These are phyloP conservation scores for Ptycholaimellus sp. DNA, from an alignment of 2,888 invertebrate species.

Conservation along the genomic window DNA sequence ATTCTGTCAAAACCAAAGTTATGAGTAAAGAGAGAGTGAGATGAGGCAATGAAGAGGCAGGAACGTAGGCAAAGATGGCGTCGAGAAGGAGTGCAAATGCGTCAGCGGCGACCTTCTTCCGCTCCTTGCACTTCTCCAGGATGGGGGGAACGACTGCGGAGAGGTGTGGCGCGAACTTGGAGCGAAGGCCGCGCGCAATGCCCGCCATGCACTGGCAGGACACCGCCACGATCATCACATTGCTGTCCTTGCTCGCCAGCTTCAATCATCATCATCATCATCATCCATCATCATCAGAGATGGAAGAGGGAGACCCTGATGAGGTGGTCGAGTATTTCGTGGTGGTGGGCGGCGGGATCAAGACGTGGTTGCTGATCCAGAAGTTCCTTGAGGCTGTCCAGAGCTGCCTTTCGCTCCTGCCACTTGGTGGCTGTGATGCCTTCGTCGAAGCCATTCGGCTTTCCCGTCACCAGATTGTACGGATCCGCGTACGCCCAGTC, in stretches of 20 bases:
- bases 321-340: slow-evolving; percentile 55
- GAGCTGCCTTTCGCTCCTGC: no score
- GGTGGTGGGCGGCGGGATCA: slow-evolving; percentile 61
- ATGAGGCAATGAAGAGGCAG: no score
- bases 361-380: slow-evolving; percentile 51
- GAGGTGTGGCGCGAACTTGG: slow-evolving; percentile 38
- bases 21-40: no score
- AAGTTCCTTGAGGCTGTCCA: slow-evolving; percentile 41
- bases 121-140: slow-evolving; percentile 89
- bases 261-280: slow-evolving; percentile 30
- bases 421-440: no score
- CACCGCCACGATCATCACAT: slow-evolving; percentile 67
- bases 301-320: slow-evolving; percentile 44
- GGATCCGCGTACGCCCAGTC: no score
- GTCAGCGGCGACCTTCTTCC: slow-evolving; percentile 63
- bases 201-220: slow-evolving; percentile 57
- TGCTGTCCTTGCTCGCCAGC: slow-evolving; percentile 73
- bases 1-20: slow-evolving; percentile 38
- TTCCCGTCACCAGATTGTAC: no score
- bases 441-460: no score
- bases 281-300: no score
- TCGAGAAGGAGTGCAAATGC: slow-evolving; percentile 67
- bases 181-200: slow-evolving; percentile 60
- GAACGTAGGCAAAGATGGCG: slow-evolving; percentile 52
- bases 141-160: slow-evolving; percentile 34